Percentiles rank a stretch among this genome's conserved stretches.
These are phyloP conservation scores for Cinclus cinclus DNA, from an alignment of 2,113 vertebrate genomes.

Conservation along the genomic window DNA sequence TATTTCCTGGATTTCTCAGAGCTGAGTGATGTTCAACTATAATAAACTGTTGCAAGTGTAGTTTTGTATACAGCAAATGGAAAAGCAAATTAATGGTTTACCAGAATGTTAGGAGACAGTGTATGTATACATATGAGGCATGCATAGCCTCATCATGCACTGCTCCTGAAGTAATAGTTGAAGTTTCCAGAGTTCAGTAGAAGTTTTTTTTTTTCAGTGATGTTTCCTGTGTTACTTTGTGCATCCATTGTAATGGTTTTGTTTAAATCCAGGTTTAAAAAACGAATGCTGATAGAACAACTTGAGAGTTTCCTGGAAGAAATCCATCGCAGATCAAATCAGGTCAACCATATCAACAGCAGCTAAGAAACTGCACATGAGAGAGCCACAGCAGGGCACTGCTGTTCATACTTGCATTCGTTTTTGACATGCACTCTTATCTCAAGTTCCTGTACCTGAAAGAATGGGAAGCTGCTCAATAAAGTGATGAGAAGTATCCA, in stretches of 20 bases:
- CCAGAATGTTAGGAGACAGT: not conserved
- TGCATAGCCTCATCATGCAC: not conserved
- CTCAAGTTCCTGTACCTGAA: constrained; percentile 59
- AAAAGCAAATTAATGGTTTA: not conserved
- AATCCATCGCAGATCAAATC: constrained; percentile 88
- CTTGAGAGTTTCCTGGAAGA: constrained; percentile 93
- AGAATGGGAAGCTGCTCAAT: constrained; percentile 72
- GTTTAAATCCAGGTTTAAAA: constrained; percentile 88
- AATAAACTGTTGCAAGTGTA: not conserved
- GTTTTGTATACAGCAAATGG: not conserved
- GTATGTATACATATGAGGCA: accelerated
- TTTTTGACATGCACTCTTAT: constrained; percentile 77
- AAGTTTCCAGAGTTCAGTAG: not conserved
- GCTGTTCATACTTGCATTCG: constrained; percentile 73
- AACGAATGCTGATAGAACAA: constrained; percentile 95
- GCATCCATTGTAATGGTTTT: not conserved
- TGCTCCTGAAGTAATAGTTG: not conserved
- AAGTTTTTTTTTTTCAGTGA: not conserved
- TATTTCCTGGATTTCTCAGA: not conserved
- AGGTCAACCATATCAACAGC: constrained; percentile 89
- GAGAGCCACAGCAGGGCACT: constrained; percentile 61
- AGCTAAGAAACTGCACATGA: constrained; percentile 70
- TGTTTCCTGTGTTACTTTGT: constrained; percentile 6
- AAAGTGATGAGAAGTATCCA: constrained; percentile 25
- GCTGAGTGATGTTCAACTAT: not conserved